A percentile compares a stretch with the other conserved stretches of the same genome.
These are phyloP conservation scores for Epicauta chinensis DNA, from an alignment of 1,140 invertebrate genomes.

Conservation along the genomic window DNA sequence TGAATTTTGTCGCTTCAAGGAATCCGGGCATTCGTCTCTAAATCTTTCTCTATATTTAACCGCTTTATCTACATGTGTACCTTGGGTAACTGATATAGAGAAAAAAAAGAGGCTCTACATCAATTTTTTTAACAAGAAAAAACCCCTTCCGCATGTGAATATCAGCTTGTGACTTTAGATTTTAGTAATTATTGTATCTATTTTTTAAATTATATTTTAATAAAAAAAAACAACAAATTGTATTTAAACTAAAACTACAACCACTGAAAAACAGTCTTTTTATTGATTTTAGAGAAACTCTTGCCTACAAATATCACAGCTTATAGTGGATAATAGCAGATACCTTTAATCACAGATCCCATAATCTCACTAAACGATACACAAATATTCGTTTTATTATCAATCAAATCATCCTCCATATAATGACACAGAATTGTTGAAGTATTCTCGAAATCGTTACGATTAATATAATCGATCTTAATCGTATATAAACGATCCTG, in stretches of 20 bases:
- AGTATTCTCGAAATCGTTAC: neutral
- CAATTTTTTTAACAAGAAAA: slow-evolving; percentile 9
- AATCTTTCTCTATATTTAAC: slow-evolving; percentile 34
- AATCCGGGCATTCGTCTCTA: slow-evolving; percentile 78
- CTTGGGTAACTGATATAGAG: neutral
- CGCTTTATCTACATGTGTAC: slow-evolving; percentile 1
- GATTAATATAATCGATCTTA: slow-evolving; percentile 29
- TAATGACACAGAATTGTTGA: slow-evolving; percentile 28
- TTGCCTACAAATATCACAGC: too few species aligned
- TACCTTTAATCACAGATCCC: slow-evolving; percentile 33
- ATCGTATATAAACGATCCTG: slow-evolving; percentile 29
- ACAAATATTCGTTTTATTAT: slow-evolving; percentile 15
- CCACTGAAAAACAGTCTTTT: too few species aligned
- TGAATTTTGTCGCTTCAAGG: slow-evolving; percentile 81
- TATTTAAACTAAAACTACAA: too few species aligned
- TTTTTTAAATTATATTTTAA: slow-evolving; percentile 31
- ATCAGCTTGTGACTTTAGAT: slow-evolving; percentile 22
- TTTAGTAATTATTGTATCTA: slow-evolving; percentile 26
- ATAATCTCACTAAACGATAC: slow-evolving; percentile 28
- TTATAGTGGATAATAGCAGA: slow-evolving; percentile 35
- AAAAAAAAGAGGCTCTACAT: too few species aligned
- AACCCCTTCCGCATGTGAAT: slow-evolving; percentile 23
- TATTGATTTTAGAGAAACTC: too few species aligned
- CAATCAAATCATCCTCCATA: slow-evolving; percentile 28
- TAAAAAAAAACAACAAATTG: too few species aligned